Evolutionary conservation across 2,888 invertebrate species (phyloP).

Genomic region (Homarus gammarus): DNA sequence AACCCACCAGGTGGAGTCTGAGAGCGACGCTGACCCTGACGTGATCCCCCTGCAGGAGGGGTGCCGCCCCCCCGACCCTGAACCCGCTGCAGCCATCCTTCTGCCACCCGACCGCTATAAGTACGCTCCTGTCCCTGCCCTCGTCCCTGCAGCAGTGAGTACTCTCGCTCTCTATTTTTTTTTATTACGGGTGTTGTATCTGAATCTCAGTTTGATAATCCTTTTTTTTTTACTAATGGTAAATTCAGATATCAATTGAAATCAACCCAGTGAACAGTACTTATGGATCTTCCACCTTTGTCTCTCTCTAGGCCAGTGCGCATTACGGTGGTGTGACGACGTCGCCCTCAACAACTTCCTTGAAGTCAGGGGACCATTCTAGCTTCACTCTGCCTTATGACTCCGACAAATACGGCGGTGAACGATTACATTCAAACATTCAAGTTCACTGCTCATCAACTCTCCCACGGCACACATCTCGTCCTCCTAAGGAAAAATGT

Average conservation of each 20-base stretch:
- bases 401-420: not conserved
- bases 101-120: slow-evolving; percentile 62
- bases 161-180: too few relatives aligned
- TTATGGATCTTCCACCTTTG: too few relatives aligned
- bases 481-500: not conserved
- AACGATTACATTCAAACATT: not conserved
- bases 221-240: too few relatives aligned
- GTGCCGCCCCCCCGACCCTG: not conserved
- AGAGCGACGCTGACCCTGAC: slow-evolving; percentile 68
- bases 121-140: slow-evolving; percentile 25
- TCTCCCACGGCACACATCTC: not conserved
- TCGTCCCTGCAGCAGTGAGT: not conserved
- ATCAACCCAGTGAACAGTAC: too few relatives aligned
- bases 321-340: not conserved
- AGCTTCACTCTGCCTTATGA: slow-evolving; percentile 11
- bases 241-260: too few relatives aligned
- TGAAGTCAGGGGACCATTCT: not conserved
- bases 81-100: slow-evolving; percentile 37
- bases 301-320: not conserved
- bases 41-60: slow-evolving; percentile 58
- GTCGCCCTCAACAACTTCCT: not conserved
- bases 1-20: slow-evolving; percentile 52
- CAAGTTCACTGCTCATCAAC: not conserved
- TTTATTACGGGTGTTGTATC: too few relatives aligned
- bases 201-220: too few relatives aligned